Evolutionary conservation across 1,140 invertebrate genomes (phyloP).

Genomic region (Battus philenor): DNA sequence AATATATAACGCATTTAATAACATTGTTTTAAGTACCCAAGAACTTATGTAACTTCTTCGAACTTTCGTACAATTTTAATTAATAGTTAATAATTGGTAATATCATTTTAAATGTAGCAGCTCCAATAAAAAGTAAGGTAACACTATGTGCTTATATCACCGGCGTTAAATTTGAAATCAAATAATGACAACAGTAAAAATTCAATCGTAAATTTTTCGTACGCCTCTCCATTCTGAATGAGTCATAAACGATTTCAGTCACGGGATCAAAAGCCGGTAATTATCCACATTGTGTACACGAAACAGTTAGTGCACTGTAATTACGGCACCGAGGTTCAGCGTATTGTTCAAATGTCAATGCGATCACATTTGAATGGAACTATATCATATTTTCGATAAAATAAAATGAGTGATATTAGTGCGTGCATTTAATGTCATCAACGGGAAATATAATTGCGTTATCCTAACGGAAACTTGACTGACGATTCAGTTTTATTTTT

Average conservation of each 20-base stretch:
- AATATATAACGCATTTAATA: no score
- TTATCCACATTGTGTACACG: constrained; percentile 65
- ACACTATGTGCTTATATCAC: no score
- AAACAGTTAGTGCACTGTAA: constrained; percentile 63
- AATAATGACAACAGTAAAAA: no score
- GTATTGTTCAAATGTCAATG: constrained; percentile 63
- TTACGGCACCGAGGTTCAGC: constrained; percentile 61
- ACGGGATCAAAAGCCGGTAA: constrained; percentile 50
- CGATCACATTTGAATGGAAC: constrained; percentile 37
- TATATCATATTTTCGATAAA: constrained; percentile 43
- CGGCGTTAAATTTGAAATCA: no score
- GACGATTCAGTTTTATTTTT: constrained; percentile 14
- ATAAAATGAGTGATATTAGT: constrained; percentile 31
- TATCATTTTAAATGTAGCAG: no score
- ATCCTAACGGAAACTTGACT: constrained; percentile 3
- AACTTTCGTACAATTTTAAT: no score
- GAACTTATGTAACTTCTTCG: no score
- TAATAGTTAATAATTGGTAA: no score
- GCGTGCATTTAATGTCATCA: constrained; percentile 33
- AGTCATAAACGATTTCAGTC: constrained; percentile 55
- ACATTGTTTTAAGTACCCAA: no score
- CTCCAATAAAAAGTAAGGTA: no score
- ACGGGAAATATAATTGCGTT: constrained; percentile 17
- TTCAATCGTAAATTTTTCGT: constrained; percentile 39
- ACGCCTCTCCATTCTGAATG: constrained; percentile 44